Conservation (phyloP, 53 echinoderm and acorn worm species). For the Patiria pectinifera region DNA sequence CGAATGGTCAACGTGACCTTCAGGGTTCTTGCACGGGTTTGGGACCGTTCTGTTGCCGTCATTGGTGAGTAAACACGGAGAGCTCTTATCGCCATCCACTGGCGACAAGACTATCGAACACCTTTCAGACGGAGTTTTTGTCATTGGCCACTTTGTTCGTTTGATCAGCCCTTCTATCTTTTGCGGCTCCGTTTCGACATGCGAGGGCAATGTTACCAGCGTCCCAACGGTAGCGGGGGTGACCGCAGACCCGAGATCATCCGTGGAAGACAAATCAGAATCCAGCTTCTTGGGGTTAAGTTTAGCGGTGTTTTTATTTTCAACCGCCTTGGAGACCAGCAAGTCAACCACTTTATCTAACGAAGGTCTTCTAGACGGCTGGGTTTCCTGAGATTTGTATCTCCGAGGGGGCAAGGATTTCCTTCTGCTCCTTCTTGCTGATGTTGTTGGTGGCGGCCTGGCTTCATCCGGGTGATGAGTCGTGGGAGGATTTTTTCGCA, state of each 20-base stretch:
- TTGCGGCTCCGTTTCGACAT: not conserved
- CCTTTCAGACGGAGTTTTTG: not conserved
- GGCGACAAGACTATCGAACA: not conserved
- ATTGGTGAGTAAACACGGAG: too few relatives aligned
- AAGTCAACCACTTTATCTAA: not conserved
- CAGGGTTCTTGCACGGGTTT: not conserved
- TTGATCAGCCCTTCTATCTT: not conserved
- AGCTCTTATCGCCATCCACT: not conserved
- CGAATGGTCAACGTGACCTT: not conserved
- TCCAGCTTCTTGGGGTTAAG: constrained; percentile 10
- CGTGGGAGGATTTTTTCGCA: not conserved
- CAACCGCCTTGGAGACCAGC: not conserved
- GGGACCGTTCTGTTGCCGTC: not conserved
- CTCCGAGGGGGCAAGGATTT: not conserved
- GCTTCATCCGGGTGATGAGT: not conserved
- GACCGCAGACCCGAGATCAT: not conserved
- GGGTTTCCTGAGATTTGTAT: not conserved
- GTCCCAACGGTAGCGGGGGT: not conserved
- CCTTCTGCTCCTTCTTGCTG: not conserved
- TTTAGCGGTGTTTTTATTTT: not conserved
- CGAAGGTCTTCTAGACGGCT: not conserved
- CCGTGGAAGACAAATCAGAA: not conserved
- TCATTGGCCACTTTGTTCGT: not conserved
- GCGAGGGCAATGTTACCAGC: not conserved
- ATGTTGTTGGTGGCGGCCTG: not conserved